These are phyloP conservation scores for Thamnophis elegans DNA, from an alignment of 2,797 vertebrate species.

Conservation along the genomic window DNA sequence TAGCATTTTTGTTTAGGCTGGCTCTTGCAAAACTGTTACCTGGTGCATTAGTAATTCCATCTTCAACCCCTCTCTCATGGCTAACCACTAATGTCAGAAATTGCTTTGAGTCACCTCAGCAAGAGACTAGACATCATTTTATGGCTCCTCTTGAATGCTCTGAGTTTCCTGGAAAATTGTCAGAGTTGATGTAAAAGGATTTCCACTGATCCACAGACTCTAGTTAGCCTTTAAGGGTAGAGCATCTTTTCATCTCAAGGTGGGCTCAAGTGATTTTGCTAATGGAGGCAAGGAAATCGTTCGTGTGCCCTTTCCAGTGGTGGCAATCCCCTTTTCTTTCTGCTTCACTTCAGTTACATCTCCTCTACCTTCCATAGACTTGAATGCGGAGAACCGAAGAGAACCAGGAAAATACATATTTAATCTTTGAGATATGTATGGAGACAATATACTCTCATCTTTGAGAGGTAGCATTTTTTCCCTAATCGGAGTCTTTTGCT, in stretches of 20 bases:
- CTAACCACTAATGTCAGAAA: slow-evolving; percentile 3
- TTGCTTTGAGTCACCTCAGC: background rate
- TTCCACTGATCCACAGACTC: background rate
- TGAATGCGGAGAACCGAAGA: background rate
- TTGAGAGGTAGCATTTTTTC: too few relatives aligned
- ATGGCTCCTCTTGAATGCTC: background rate
- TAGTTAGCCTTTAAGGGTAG: background rate
- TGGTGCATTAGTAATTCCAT: rapidly evolving
- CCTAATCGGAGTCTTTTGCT: background rate
- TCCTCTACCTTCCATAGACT: background rate
- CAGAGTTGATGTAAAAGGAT: background rate
- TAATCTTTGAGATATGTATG: background rate
- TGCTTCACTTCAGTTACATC: background rate
- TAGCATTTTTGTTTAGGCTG: background rate
- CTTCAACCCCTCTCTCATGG: background rate
- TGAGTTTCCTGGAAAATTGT: background rate
- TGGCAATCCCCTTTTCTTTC: background rate
- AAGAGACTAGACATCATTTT: background rate
- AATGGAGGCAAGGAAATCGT: background rate
- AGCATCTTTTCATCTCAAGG: background rate
- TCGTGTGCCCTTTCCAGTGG: background rate
- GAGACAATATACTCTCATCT: too few relatives aligned
- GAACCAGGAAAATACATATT: background rate
- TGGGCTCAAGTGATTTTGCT: background rate
- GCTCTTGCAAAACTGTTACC: background rate